phyloP scores from a whole-genome alignment of 1,140 invertebrate genomes.

The Brachystomella parvula region DNA sequence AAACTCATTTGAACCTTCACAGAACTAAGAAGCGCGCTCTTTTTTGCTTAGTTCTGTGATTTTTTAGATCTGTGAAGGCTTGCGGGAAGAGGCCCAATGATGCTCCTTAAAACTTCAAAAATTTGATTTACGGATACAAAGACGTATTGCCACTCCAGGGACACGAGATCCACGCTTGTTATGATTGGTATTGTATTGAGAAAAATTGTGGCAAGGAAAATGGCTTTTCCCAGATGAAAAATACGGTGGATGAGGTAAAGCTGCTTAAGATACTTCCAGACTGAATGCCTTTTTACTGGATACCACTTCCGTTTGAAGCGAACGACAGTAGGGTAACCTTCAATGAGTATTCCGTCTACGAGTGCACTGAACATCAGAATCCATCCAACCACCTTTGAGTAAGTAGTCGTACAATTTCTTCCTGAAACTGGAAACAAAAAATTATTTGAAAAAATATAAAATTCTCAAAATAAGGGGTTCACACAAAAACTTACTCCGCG shows the following conservation, averaged over 20 bases:
- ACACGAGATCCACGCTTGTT: background rate
- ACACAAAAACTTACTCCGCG: background rate
- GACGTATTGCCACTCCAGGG: slow-evolving; percentile 1
- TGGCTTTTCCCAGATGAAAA: background rate
- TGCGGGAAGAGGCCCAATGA: no score
- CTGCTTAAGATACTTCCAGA: slow-evolving; percentile 1
- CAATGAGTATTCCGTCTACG: background rate
- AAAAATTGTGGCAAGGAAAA: background rate
- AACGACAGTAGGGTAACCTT: slow-evolving; percentile 1
- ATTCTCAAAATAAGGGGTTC: background rate
- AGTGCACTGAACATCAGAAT: background rate
- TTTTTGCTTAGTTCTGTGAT: no score
- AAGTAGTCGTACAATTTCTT: background rate
- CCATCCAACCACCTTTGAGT: background rate
- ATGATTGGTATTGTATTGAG: background rate
- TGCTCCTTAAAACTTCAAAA: background rate
- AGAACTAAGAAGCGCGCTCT: no score
- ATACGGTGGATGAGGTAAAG: background rate
- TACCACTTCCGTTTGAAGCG: slow-evolving; percentile 4
- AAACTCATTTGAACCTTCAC: no score
- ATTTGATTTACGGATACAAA: slow-evolving; percentile 10
- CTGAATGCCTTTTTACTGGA: background rate
- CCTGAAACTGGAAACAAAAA: background rate
- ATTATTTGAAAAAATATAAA: background rate
- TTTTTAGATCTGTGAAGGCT: no score